Base-by-base conservation (phyloP, 1,140 invertebrate genomes). In the Zaprionus lachaisei region DNA sequence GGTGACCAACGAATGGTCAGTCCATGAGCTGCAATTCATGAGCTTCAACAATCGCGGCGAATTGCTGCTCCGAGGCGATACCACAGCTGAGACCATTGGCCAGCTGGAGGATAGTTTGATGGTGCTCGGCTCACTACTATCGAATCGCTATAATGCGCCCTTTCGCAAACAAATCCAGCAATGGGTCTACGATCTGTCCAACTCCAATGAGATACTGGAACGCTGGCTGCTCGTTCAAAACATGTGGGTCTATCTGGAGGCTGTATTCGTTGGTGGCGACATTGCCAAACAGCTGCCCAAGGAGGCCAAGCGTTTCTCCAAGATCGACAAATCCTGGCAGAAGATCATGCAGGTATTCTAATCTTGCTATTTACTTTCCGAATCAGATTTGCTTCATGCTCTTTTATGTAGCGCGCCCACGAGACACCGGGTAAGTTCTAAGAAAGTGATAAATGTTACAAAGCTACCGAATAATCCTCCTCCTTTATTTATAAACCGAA, bases 321-420 rank as follows among this genome's bases (percentile, higher is more conserved):
- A 98, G 94, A 99, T 99, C 74, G 98, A 99, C 92, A 99, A 99
- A 91, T 98, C 97, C 2, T 99, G 98, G 98, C 97, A 99, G 91
- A 99, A 99, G 93, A 99, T 99, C 28, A 99, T 99, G 98, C 97
- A 97, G 71, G 71, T 73, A 62, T 2, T 20, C 17, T 2, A 34
- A 97, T 55, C 98, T 47, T 97, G 0, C 97, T 24, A 98, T 83
- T 15, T 31, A 17, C 2, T 5, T 14, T 22, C 38, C 34, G 4
- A 44, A 24, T 61, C 37, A 34, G 7, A 44, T 44, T 55, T 68
- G 41, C 31, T 20, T 54, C 17, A 68, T 44, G 60, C 14, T 24
- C 11, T 44, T 61, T 68, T 31, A 56, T 56, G 11, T 37, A 76
- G 67, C 85, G 85, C 49, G 85, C 85, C 44, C 85, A 90, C 47